Evolutionary conservation across 2,113 vertebrate species (phyloP), one percentile per base, ranked within the genome.

Genomic region (Grammomys surdaster): DNA sequence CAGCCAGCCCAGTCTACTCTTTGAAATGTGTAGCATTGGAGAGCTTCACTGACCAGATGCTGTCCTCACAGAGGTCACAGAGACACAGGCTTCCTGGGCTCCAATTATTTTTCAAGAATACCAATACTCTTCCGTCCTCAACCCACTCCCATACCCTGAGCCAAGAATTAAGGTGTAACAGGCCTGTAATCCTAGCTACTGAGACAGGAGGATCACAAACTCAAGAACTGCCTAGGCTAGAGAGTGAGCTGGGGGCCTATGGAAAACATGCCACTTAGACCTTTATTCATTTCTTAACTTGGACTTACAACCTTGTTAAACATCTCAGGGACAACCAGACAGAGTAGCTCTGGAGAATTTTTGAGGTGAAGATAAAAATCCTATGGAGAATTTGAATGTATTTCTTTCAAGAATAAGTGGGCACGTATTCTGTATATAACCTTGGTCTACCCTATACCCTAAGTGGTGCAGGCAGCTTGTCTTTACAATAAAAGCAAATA

Each of bases 361-460:
- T 93, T 36, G 76, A 91, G 48, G n/a, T 93, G 72, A 51, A 94
- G 78, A 28, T 36, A 67, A 95, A 95, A 93, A 48, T 90, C 28
- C 31, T 97, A 51, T 94, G 93, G 54, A 95, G 87, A 94, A 84
- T 88, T 92, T 96, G 87, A 92, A 88, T 88, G 17, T 54, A 95
- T 93, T 95, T 93, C 67, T 95, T 24, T 93, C 12, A 48, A 80
- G 72, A 86, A 86, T 58, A 89, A 76, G 90, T 77, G 24, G 33
- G 26, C 5, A 67, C 36, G 28, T 33, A 85, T 16, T 92, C 60
- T 56, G 31, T 70, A 56, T 48, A 72, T 85, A 82, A 90, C 19
- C 54, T 90, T 89, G 58, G 81, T 65, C 33, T 94, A n/a, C 46
- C 72, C 89, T 73, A 24, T 11, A 43, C 16, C 9, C 72, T 94